phyloP scores from a whole-genome alignment of 1,140 invertebrate species.

The Aphaenogaster ashmeadi region DNA sequence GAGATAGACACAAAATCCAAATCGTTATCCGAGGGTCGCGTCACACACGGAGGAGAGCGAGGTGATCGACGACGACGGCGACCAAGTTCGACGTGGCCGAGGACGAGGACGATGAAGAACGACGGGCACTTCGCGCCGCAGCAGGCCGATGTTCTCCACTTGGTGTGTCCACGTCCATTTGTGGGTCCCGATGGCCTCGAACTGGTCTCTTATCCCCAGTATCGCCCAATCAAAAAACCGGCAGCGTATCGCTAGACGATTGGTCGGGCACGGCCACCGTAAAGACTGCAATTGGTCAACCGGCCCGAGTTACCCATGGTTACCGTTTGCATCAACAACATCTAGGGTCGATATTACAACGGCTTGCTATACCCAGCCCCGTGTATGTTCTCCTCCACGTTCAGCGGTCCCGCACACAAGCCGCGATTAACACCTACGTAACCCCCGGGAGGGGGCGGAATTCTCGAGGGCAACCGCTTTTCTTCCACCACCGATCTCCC shows the following conservation, averaged over 20 bases:
- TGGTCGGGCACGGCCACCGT: slow-evolving; percentile 84
- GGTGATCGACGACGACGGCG: slow-evolving; percentile 4
- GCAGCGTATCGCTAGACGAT: slow-evolving; percentile 78
- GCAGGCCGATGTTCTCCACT: slow-evolving; percentile 78
- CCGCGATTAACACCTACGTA: slow-evolving; percentile 73
- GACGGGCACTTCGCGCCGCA: slow-evolving; percentile 40
- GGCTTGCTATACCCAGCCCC: slow-evolving; percentile 63
- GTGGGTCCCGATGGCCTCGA: slow-evolving; percentile 82
- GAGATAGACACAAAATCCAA: slow-evolving; percentile 70
- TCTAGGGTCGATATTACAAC: slow-evolving; percentile 84
- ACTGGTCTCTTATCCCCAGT: slow-evolving; percentile 86
- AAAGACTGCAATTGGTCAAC: slow-evolving; percentile 84
- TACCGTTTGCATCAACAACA: slow-evolving; percentile 87
- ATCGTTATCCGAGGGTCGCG: slow-evolving; percentile 56
- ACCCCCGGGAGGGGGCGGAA: slow-evolving; percentile 54
- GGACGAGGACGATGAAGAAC: slow-evolving; percentile 28
- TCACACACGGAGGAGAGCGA: slow-evolving; percentile 47
- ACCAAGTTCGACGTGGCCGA: slow-evolving; percentile 34
- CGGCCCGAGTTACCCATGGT: slow-evolving; percentile 83
- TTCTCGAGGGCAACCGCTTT: slow-evolving; percentile 73
- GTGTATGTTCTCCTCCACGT: slow-evolving; percentile 45
- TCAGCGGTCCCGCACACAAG: slow-evolving; percentile 32
- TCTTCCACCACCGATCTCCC: slow-evolving; percentile 37
- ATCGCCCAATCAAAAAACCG: slow-evolving; percentile 87
- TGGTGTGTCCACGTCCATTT: slow-evolving; percentile 82